Evolutionary conservation across 1,140 invertebrate species (phyloP).

Genomic region (Philaenus spumarius): DNA sequence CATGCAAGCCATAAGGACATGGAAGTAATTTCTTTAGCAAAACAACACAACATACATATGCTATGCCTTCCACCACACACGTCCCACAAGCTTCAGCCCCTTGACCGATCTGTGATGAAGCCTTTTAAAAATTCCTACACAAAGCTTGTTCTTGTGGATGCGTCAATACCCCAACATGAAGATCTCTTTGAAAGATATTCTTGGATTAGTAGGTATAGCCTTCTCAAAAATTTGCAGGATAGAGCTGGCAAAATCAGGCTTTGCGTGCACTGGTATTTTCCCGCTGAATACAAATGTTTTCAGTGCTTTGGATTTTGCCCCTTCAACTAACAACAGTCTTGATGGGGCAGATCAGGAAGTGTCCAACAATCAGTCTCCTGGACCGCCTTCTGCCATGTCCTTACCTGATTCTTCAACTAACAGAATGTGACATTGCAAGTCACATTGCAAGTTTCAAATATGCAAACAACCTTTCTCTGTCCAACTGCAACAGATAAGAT

Average conservation of each 20-base stretch:
- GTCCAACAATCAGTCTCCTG: not conserved
- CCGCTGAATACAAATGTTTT: conserved; percentile 16
- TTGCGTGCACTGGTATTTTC: conserved; percentile 11
- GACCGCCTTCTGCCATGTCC: not conserved
- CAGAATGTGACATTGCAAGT: not conserved
- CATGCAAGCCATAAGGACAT: conserved; percentile 35
- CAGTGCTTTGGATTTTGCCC: conserved; percentile 16
- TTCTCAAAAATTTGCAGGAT: conserved; percentile 34
- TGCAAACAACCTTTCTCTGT: too few relatives aligned
- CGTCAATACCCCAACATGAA: not conserved
- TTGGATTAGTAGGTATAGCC: conserved; percentile 33
- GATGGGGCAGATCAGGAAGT: not conserved
- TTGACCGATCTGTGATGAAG: conserved; percentile 37
- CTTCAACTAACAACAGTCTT: conserved; percentile 1
- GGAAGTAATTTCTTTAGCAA: conserved; percentile 34
- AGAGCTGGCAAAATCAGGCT: conserved; percentile 31
- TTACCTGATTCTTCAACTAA: not conserved
- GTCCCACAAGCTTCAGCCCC: conserved; percentile 35
- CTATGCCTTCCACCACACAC: conserved; percentile 37
- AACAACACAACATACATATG: conserved; percentile 36
- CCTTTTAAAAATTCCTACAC: conserved; percentile 37
- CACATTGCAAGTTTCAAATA: too few relatives aligned
- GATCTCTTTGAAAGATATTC: conserved; percentile 18
- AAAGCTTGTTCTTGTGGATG: conserved; percentile 9
- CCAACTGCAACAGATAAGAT: too few relatives aligned